These are phyloP conservation scores for Druceiella hillmani DNA, from an alignment of 2,888 invertebrate species.

Conservation along the genomic window DNA sequence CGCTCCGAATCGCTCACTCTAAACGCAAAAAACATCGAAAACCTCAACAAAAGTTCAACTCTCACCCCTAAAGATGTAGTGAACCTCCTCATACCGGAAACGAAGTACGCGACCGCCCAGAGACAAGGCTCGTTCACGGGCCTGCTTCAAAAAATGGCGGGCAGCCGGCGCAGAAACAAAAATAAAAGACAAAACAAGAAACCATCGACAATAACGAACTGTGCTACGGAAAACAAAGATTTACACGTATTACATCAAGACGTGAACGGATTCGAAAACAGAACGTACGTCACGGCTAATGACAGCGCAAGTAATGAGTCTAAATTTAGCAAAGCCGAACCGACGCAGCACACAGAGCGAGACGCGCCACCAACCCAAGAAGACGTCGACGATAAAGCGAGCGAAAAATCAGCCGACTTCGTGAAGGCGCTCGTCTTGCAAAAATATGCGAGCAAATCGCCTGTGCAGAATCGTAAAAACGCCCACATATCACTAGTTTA, in stretches of 20 bases:
- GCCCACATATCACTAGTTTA: slow-evolving; percentile 44
- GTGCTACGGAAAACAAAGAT: no score
- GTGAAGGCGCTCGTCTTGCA: slow-evolving; percentile 44
- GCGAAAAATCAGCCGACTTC: slow-evolving; percentile 37
- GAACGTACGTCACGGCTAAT: no score
- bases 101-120: slow-evolving; percentile 36
- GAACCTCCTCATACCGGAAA: slow-evolving; percentile 40
- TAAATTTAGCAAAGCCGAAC: no score
- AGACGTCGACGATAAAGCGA: slow-evolving; percentile 27
- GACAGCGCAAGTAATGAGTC: no score
- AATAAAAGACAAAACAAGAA: slow-evolving; percentile 29
- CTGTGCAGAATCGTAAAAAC: slow-evolving; percentile 33
- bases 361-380: slow-evolving; percentile 38
- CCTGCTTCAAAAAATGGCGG: slow-evolving; percentile 42
- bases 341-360: no score
- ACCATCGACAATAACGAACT: no score
- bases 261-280: no score
- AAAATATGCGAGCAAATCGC: slow-evolving; percentile 38
- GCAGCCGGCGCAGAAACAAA: slow-evolving; percentile 31
- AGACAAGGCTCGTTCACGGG: slow-evolving; percentile 40
- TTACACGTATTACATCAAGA: no score
- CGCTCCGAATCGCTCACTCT: no score
- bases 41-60: no score
- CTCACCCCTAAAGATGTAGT: slow-evolving; percentile 42
- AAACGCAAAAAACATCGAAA: no score